Evolutionary conservation across 2,797 vertebrate genomes (phyloP), one percentile per base, ranked within the genome.

Genomic region (Clarias platycephalus): DNA sequence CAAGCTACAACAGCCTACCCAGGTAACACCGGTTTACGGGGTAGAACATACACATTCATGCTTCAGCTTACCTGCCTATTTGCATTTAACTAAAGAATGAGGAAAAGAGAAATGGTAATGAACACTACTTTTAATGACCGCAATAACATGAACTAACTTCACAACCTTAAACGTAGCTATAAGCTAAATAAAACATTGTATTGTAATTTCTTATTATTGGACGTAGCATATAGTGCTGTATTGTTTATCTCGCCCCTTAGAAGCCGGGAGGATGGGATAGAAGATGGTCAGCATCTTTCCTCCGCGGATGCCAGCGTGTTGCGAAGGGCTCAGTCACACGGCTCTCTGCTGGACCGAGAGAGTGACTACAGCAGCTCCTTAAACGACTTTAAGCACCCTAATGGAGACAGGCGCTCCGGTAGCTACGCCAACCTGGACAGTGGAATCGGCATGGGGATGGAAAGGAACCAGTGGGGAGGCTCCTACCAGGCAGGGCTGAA

Each of bases 301-400:
- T 86, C 83, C 70, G 90, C 90, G 28, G 87, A 85, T 0, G 57
- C 34, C 37, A 92, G 89, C 1, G 85, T 80, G 3, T 92, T 98
- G 34, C 95, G 96, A 4, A 93, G 97, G 58, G 95, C 96, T 0
- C 96, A 95, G 77, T 98, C 97, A 7, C 95, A 98, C 0, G 94
- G 96, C 28, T 97, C 96, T 0, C 90, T 98, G 76, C 90, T 96
- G 37, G 94, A 95, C 53, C 90, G 91, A 49, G 95, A 95, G 7
- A 77, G 74, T 13, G 74, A 44, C 37, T 63, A 62, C 0, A 91
- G 91, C 76, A 91, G 90, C 68, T 92, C 90, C 71, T 37, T 4
- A 7, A 71, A 62, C 22, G 88, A 91, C 22, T 77, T 91, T 24
- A 87, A 90, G 18, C 91, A 92, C 4, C 91, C 91, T 12, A 92